Base-by-base conservation (phyloP, 2,888 invertebrate genomes). In the Napeogenes sylphis region DNA sequence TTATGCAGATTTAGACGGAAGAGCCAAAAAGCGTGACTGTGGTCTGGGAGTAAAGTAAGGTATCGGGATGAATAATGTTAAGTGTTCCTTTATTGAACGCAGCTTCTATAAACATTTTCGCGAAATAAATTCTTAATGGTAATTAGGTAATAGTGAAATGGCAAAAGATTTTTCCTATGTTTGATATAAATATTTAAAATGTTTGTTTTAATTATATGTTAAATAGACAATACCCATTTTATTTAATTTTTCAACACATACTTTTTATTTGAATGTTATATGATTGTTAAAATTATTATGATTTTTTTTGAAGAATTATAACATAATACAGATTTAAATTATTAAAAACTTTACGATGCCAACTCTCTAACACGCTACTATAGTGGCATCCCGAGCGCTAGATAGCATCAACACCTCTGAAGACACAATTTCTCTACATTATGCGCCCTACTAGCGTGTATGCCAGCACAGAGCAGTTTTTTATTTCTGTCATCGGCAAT, bases 41-140 rank as follows among this genome's bases (percentile, higher is more conserved):
- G 69, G 76, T 75, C 75, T 81, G 82, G 79, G 80, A 66, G 69
- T 72, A 73, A 75, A 66, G 69, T 72, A 73, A 75, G 75, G 74
- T 73, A 74, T 75, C 76, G 78, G 79, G 77, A 76, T 83, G 87
- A 82, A 84, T 85, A 86, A 86, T 88, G 86, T 84, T 75, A 83
- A 82, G 80, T 80, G 82, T 78, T 81, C 76, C 75, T 77, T 80
- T 78, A 76, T 75, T 68, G 67, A 71, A 71, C 73, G 76, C 77
- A 73, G 74, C 72, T 77, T 79, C 82, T 82, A 84, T 84, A 84
- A 84, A 86, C 84, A 80, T 84, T 84, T 85, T 85, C 77, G 78
- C 77, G 78, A 83, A 86, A 86, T 86, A 86, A 84, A 87, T 86
- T 70, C 75, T 70, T 70, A 73, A 72, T 68, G 77, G 64, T 69